Evolutionary conservation across 2,888 invertebrate species (phyloP), one percentile per base, ranked within the genome.

Genomic region (Cryptophagus acutangulus): DNA sequence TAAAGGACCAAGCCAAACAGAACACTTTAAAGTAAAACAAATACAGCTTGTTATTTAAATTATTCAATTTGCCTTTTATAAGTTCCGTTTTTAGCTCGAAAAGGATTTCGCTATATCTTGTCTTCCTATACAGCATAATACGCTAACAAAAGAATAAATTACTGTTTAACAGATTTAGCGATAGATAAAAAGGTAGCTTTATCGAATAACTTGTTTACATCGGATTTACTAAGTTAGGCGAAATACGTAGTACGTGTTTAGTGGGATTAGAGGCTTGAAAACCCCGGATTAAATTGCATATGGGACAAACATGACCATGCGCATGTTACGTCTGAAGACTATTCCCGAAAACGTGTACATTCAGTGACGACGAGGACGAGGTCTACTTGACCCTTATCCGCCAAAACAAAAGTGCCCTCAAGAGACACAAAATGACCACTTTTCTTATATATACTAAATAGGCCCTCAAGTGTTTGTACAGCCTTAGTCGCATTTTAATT

Each of bases 181-280:
- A n/a, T 20, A 9, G 6, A 26, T 26, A 26, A 13, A 31, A 31
- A 31, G 16, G 16, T 9, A 31, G 14, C 13, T 31, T 31, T 31
- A 31, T 31, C 15, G 31, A 31, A 31, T 31, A 31, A 12, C 31
- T 31, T 31, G 31, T 31, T 31, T 16, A 16, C 31, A 31, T n/a
- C 31, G 31, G 31, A 14, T 31, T 31, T 31, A 31, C 4, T 31
- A 31, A 31, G 31, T 31, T 31, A 31, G 31, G 31, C 26, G 13
- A 16, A 31, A 13, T 31, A 31, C 31, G 31, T 31, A n/a, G 31
- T 31, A 31, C 31, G n/a, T 14, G 31, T 15, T 31, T 31, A 31
- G 31, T 15, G 16, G 31, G 31, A 31, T 31, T 31, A 31, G 31
- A 31, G 16, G 16, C 31, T 16, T n/a, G 12, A 31, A 31, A 15